Base-by-base conservation (phyloP, 2,797 vertebrate species). In the Pangasius macronema region DNA sequence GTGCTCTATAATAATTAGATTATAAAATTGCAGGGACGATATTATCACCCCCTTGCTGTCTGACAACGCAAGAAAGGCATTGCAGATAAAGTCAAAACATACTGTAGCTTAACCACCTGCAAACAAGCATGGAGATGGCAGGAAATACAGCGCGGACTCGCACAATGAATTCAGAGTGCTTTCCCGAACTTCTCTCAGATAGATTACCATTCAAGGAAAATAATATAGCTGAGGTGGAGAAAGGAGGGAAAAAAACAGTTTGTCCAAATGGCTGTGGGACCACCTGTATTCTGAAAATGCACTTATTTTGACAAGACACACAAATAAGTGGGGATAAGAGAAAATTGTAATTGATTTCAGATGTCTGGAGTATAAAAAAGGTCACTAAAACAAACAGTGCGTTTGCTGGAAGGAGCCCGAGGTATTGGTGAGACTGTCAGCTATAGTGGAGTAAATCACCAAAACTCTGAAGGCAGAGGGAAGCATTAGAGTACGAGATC, bases 251-350 rank as follows among this genome's bases (percentile, higher is more conserved):
- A 94, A 93, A 91, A 91, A 82, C 86, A 91, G 87, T 90, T 92
- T 91, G 88, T 92, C 83, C 89, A 93, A 89, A 75, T 77, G 88
- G 85, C 86, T 85, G 85, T 85, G 77, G 55, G 84, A 86, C 70
- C 70, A 87, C 86, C 86, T 88, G 87, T 36, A 86, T 84, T 83
- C 80, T 75, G 85, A 83, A 84, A 85, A 88, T 61, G 61, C 83
- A 91, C 92, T 92, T 92, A 94, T 81, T 95, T 94, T 94, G 92
- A 95, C 93, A 93, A 91, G 92, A 94, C 92, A 92, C 93, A 93
- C 92, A 93, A 91, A 92, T 89, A 89, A 83, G 88, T 77, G 84
- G 55, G 70, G 85, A 87, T 88, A 84, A 90, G 87, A 88, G 77
- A 91, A 89, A 90, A 85, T 85, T 89, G 91, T 93, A 93, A 94